Conservation (phyloP, 2,113 vertebrate species). For the Pseudorasbora parva region DNA sequence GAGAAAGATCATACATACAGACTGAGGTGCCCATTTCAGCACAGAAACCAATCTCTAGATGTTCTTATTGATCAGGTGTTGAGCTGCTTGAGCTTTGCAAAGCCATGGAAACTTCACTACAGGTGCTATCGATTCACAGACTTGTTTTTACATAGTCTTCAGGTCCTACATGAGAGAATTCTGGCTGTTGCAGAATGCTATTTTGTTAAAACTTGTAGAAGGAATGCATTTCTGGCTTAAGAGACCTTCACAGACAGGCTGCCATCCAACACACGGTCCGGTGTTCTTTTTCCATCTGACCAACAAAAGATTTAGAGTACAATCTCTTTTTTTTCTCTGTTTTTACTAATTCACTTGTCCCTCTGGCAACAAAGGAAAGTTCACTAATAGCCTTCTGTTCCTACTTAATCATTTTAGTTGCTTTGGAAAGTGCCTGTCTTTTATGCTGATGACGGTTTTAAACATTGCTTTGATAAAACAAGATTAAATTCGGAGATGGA, state of each 20-base stretch:
- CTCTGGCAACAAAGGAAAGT: conserved; percentile 48
- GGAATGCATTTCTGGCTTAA: conserved; percentile 5
- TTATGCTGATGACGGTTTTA: conserved; percentile 24
- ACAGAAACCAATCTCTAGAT: conserved; percentile 66
- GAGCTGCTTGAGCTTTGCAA: conserved; percentile 39
- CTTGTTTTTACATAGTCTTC: conserved; percentile 13
- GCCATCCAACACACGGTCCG: not conserved
- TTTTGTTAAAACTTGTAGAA: conserved; percentile 7
- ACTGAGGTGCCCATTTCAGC: conserved; percentile 62
- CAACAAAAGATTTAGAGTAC: conserved; percentile 43
- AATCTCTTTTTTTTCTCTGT: conserved; percentile 61
- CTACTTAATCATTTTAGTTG: not conserved
- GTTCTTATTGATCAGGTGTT: conserved; percentile 62
- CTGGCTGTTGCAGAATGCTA: not conserved
- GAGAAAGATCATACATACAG: conserved; percentile 65
- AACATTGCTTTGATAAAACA: conserved; percentile 26
- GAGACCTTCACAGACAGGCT: not conserved
- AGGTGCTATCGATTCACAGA: not conserved
- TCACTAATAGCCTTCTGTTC: conserved; percentile 41
- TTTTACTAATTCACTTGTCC: conserved; percentile 57
- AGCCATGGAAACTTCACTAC: conserved; percentile 27
- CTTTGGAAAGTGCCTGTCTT: conserved; percentile 12
- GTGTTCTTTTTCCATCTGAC: conserved; percentile 24
- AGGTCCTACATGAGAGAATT: not conserved
- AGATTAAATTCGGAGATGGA: conserved; percentile 5